Conservation (phyloP, 1,140 invertebrate genomes). For the Drosophila equinoxialis region DNA sequence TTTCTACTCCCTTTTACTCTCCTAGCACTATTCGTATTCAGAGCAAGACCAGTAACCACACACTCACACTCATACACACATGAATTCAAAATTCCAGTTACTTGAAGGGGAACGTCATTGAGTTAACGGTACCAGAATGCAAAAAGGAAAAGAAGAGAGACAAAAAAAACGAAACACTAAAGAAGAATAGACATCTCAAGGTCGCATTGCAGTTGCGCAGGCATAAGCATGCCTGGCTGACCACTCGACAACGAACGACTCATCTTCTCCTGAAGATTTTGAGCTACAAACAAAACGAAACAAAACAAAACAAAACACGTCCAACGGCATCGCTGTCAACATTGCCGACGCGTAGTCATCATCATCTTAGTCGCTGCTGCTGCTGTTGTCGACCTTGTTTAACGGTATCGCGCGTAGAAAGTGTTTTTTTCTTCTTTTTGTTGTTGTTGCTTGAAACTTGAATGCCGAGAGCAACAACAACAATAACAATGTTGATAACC, state of each 20-base stretch:
- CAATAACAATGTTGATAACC: not conserved
- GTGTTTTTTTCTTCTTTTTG: conserved; percentile 60
- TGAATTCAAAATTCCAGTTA: conserved; percentile 18
- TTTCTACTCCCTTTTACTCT: conserved; percentile 1
- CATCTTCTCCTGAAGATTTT: conserved; percentile 46
- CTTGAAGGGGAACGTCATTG: conserved; percentile 49
- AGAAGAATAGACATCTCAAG: conserved; percentile 51
- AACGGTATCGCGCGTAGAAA: conserved; percentile 79
- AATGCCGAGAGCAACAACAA: conserved; percentile 52
- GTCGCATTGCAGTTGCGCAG: conserved; percentile 25
- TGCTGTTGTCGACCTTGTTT: conserved; percentile 73
- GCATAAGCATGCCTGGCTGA: conserved; percentile 33
- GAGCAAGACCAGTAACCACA: conserved; percentile 63
- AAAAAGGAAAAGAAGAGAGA: conserved; percentile 25
- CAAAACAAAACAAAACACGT: conserved; percentile 15
- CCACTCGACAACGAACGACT: conserved; percentile 22
- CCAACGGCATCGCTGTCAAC: not conserved
- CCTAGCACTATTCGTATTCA: conserved; percentile 56
- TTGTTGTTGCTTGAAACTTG: conserved; percentile 53
- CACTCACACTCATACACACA: conserved; percentile 34
- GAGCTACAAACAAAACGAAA: conserved; percentile 5
- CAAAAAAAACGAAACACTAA: not conserved
- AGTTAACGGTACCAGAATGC: conserved; percentile 47
- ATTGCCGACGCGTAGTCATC: not conserved
- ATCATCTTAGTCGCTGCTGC: conserved; percentile 28